Conservation (phyloP, 2,797 vertebrate species). For the Sphenodon punctatus region DNA sequence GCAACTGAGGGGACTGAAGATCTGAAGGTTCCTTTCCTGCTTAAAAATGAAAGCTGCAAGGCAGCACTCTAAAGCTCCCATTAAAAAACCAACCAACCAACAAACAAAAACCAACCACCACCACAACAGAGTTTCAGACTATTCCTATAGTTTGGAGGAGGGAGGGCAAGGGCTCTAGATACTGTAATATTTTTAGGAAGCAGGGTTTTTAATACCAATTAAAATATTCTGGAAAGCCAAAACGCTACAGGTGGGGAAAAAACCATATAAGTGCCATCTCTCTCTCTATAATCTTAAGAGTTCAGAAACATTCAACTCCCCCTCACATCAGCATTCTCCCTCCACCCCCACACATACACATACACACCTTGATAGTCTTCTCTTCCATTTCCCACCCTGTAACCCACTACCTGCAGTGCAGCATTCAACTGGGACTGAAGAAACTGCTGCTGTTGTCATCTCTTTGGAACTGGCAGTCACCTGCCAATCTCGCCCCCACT, state of each 20-base stretch:
- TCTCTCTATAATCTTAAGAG: slow-evolving; percentile 14
- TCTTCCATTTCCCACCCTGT: slow-evolving; percentile 59
- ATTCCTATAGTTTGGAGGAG: slow-evolving; percentile 11
- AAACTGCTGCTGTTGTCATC: slow-evolving; percentile 57
- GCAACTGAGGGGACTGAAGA: slow-evolving; percentile 17
- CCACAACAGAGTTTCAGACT: slow-evolving; percentile 55
- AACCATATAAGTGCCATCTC: slow-evolving; percentile 38
- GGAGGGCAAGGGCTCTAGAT: slow-evolving; percentile 52
- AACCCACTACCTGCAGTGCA: slow-evolving; percentile 52
- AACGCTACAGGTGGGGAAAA: not conserved
- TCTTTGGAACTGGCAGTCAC: slow-evolving; percentile 60
- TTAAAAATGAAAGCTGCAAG: slow-evolving; percentile 60
- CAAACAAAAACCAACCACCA: too few relatives aligned
- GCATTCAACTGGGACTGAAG: slow-evolving; percentile 54
- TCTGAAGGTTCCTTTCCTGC: slow-evolving; percentile 47
- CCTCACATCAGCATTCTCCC: slow-evolving; percentile 32
- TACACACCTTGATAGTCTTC: slow-evolving; percentile 48
- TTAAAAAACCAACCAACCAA: too few relatives aligned
- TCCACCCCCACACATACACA: slow-evolving; percentile 42
- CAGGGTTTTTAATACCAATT: slow-evolving; percentile 43
- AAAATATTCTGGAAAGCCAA: slow-evolving; percentile 54
- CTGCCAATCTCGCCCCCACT: slow-evolving; percentile 75
- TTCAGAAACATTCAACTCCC: slow-evolving; percentile 51
- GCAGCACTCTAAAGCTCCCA: slow-evolving; percentile 43
- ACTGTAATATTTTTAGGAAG: slow-evolving; percentile 36